Evolutionary conservation across 2,797 vertebrate genomes (phyloP).

Genomic region (Silurus aristotelis): DNA sequence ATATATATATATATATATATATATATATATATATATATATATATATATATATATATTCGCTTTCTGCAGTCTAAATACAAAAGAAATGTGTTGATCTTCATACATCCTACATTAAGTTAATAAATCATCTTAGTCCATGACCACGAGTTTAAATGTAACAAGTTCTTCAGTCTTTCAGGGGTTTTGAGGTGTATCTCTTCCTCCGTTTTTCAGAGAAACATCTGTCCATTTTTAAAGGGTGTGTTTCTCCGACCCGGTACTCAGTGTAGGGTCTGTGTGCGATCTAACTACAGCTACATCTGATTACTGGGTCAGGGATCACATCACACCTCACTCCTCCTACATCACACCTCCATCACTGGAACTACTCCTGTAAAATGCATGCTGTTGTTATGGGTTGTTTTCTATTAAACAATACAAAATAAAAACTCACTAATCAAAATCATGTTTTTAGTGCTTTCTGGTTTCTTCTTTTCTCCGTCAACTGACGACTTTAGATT

Average conservation of each 20-base stretch:
- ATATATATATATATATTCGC: no score
- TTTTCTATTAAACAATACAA: background rate
- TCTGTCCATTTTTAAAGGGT: constrained; percentile 36
- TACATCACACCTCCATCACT: background rate
- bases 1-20: no score
- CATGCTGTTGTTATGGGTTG: background rate
- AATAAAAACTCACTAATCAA: background rate
- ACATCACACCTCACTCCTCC: constrained; percentile 43
- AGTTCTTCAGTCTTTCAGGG: no score
- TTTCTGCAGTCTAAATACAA: no score
- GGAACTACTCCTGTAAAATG: background rate
- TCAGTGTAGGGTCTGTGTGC: constrained; percentile 74
- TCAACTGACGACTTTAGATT: background rate
- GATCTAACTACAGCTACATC: constrained; percentile 71
- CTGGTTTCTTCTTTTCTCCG: background rate
- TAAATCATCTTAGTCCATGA: no score
- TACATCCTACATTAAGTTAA: background rate
- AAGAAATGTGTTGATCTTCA: background rate
- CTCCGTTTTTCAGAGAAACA: background rate
- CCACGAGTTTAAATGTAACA: no score
- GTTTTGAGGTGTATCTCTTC: background rate
- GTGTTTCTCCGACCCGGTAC: constrained; percentile 69
- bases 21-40: no score
- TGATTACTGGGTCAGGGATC: constrained; percentile 75
- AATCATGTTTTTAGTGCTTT: background rate